phyloP scores from a whole-genome alignment of 2,888 invertebrate genomes.

The Synergus itoensis region DNA sequence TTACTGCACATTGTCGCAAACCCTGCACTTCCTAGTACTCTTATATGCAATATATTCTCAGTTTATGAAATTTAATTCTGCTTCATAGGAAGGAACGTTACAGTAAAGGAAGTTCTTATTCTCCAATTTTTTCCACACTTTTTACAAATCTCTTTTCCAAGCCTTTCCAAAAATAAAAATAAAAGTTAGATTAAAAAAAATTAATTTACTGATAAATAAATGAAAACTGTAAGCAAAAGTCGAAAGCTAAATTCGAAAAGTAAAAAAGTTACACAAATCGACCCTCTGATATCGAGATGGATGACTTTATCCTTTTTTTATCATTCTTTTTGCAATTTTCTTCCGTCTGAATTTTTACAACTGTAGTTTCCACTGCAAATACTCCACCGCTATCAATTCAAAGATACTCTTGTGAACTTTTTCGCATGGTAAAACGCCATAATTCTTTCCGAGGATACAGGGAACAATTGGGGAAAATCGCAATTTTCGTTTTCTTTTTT shows the following conservation, averaged over 20 bases:
- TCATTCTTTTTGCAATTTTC: not conserved
- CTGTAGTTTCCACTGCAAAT: not conserved
- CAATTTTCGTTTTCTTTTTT: constrained; percentile 28
- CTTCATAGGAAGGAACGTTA: too few relatives aligned
- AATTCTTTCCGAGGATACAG: not conserved
- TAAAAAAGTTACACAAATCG: too few relatives aligned
- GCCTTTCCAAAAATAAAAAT: too few relatives aligned
- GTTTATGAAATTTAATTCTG: too few relatives aligned
- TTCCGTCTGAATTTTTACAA: not conserved
- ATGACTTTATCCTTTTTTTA: not conserved
- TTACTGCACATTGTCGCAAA: not conserved
- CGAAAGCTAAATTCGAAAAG: too few relatives aligned
- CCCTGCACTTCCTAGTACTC: not conserved
- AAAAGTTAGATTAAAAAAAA: too few relatives aligned
- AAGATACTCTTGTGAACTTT: not conserved
- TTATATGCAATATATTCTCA: not conserved
- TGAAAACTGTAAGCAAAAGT: too few relatives aligned
- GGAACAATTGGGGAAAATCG: constrained; percentile 12
- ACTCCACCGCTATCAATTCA: not conserved
- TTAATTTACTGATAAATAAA: too few relatives aligned
- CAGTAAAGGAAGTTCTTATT: too few relatives aligned
- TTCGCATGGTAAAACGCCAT: constrained; percentile 6
- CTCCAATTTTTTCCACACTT: too few relatives aligned
- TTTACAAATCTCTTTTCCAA: too few relatives aligned
- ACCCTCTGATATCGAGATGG: not conserved